Conservation (phyloP, 2,888 invertebrate species). For the Calephelis perditalis region DNA sequence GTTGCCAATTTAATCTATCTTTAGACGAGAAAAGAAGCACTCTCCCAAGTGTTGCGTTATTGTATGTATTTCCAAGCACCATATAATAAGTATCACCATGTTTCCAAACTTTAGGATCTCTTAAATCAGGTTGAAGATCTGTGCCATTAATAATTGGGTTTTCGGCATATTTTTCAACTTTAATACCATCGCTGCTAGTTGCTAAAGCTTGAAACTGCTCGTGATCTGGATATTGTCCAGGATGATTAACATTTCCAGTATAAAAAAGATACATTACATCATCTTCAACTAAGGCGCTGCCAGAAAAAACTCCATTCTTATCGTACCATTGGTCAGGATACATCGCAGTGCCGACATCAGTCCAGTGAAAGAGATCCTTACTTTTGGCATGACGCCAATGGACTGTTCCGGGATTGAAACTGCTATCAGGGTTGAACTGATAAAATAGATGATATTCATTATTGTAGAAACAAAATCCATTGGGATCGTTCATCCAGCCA, state of each 20-base stretch:
- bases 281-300: conserved; percentile 38
- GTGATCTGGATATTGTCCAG: conserved; percentile 30
- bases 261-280: conserved; percentile 35
- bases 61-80: conserved; percentile 43
- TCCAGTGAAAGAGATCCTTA: conserved; percentile 46
- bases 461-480: conserved; percentile 59
- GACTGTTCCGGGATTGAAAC: conserved; percentile 30
- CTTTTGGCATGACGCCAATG: conserved; percentile 53
- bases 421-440: conserved; percentile 53
- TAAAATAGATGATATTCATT: conserved; percentile 67
- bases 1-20: conserved; percentile 46
- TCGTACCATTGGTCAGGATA: conserved; percentile 38
- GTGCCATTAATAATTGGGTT: conserved; percentile 32
- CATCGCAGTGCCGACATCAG: conserved; percentile 42
- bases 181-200: conserved; percentile 32
- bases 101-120: conserved; percentile 44
- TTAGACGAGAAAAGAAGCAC: conserved; percentile 47
- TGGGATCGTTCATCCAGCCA: conserved; percentile 78
- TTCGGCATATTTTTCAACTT: conserved; percentile 30
- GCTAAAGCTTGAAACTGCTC: conserved; percentile 31
- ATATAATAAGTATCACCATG: conserved; percentile 35
- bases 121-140: conserved; percentile 34
- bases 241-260: conserved; percentile 33
- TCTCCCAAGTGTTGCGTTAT: conserved; percentile 44
- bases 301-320: conserved; percentile 38